These are phyloP conservation scores for Drosophila fungiperda DNA, from an alignment of 2,888 invertebrate species.

Conservation along the genomic window DNA sequence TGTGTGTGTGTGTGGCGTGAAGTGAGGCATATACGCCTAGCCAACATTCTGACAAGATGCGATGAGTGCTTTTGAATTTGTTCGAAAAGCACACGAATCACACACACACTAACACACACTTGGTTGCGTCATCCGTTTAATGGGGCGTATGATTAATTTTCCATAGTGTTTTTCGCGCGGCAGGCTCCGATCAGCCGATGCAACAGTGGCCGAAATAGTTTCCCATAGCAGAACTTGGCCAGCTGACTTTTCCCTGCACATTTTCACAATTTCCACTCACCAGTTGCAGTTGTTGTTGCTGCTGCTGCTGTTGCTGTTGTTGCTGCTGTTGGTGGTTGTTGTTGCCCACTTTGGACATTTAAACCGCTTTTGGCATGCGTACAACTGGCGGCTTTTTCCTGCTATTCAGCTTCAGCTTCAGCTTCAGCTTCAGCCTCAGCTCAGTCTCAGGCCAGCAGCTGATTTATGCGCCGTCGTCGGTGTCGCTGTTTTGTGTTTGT, in stretches of 20 bases:
- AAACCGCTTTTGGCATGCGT: conserved; percentile 82
- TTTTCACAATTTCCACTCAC: conserved; percentile 77
- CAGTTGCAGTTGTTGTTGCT: conserved; percentile 28
- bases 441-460: conserved; percentile 58
- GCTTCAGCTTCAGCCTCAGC: conserved; percentile 9
- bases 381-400: conserved; percentile 70
- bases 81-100: conserved; percentile 60
- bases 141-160: conserved; percentile 80
- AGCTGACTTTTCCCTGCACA: conserved; percentile 79
- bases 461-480: conserved; percentile 68
- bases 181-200: background rate
- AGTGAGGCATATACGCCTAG: conserved; percentile 29
- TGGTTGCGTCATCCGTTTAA: conserved; percentile 72
- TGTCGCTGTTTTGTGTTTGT: conserved; percentile 33
- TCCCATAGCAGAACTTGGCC: conserved; percentile 67
- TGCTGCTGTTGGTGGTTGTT: conserved; percentile 46
- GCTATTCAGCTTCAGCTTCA: conserved; percentile 42
- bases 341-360: conserved; percentile 81
- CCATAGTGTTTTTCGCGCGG: conserved; percentile 25
- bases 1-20: background rate
- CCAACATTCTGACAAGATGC: conserved; percentile 43
- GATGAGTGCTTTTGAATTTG: conserved; percentile 66
- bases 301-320: conserved; percentile 36
- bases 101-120: conserved; percentile 31
- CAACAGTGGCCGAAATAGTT: conserved; percentile 41